phyloP scores from a whole-genome alignment of 2,888 invertebrate genomes.

The Monochamus alternatus region DNA sequence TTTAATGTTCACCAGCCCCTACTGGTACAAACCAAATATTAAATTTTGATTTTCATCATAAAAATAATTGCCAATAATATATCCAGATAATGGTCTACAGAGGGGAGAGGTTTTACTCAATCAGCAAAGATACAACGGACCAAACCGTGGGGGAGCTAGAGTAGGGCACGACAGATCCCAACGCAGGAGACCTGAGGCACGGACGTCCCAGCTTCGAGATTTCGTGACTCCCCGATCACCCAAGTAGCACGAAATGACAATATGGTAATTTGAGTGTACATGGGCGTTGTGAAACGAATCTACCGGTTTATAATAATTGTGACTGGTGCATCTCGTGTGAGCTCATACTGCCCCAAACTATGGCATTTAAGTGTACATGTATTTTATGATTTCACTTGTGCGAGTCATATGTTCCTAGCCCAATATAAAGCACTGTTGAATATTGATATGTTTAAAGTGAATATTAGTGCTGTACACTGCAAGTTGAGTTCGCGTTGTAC shows the following conservation, averaged over 20 bases:
- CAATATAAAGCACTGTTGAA: conserved; percentile 64
- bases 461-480: conserved; percentile 64
- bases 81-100: conserved; percentile 54
- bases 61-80: conserved; percentile 16
- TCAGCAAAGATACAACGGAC: conserved; percentile 50
- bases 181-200: conserved; percentile 64
- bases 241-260: conserved; percentile 65
- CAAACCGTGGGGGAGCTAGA: conserved; percentile 47
- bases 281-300: conserved; percentile 31
- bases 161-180: conserved; percentile 58
- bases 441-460: conserved; percentile 62
- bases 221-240: conserved; percentile 68
- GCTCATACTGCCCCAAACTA: conserved; percentile 55
- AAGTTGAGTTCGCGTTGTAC: conserved; percentile 58
- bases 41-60: background rate
- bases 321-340: conserved; percentile 43
- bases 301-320: conserved; percentile 39
- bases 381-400: conserved; percentile 64
- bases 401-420: conserved; percentile 68
- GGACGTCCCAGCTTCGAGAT: conserved; percentile 68
- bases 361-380: conserved; percentile 63
- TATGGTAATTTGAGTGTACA: conserved; percentile 29
- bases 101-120: conserved; percentile 46
- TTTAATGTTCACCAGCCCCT: no score
- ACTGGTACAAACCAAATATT: no score